Base-by-base conservation (phyloP, 1,140 invertebrate species). In the Drosophila lacteicornis region DNA sequence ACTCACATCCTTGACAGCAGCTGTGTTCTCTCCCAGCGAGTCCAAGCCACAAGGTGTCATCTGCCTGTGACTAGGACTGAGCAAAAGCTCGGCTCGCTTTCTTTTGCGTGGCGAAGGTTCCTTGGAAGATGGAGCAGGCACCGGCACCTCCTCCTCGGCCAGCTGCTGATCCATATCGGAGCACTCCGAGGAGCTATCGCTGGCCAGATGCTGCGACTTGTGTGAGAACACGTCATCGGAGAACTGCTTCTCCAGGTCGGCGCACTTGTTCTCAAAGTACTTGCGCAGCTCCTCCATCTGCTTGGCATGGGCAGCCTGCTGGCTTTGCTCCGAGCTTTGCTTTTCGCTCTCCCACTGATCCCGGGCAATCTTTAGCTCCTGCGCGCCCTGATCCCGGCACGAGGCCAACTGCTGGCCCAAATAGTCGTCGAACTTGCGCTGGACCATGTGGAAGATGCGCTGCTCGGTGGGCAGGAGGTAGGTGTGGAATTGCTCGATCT, bases 191-290 rank as follows among this genome's bases (percentile, higher is more conserved):
- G 91, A 92, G 17, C 80, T 92, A 47, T 92, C 85, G 13, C 77
- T 78, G 11, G 55, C 77, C 57, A 80, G 42, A 27, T 82, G 74
- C 71, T 94, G 94, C 3, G 95, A 95, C n/a, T 95, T 94, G 69
- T 95, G 95, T 80, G 95, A 96, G 67, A 95, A 95, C 33, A 96
- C 91, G 74, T 96, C 95, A 71, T 96, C 95, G 0, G 95, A 95
- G 83, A 95, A 95, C 94, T 96, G 95, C 81, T 96, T 96, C 91
- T 96, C 95, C 92, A 97, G 94, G 76, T 96, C 95, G 0, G 95
- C 94, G 84, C 96, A 97, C 88, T 96, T 96, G 84, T 95, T 94
- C 71, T 97, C 96, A 82, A 96, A 97, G 80, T 96, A 97, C 2
- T 94, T 96, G 49, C 96, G 94, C 22, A 97, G 80, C 74, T 97